Base-by-base conservation (phyloP, 2,797 vertebrate genomes). In the Enteromius mattozi region DNA sequence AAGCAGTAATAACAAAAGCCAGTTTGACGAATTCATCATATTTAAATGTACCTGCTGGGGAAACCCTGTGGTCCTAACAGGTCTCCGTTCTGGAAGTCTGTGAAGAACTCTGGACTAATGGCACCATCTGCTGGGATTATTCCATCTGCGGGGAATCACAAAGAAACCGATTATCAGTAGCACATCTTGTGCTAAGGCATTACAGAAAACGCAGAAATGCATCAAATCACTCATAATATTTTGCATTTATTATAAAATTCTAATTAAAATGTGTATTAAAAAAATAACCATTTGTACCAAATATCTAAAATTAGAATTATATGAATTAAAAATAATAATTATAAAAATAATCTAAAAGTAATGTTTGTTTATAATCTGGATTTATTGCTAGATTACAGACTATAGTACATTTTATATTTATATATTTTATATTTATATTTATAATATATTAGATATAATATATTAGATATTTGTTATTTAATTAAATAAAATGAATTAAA, bases 61-160 rank as follows among this genome's bases (percentile, higher is more conserved):
- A 94, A 96, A 75, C 93, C 89, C 89, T 94, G 95, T 74, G 89
- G 94, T 33, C 94, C 91, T n/a, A 94, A 89, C 13, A 95, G 87
- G 77, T 97, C 97, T 92, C 95, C 95, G n/a, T 96, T 97, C 86
- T 96, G 96, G 87, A 95, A 96, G 88, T 97, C 96, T 56, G 86
- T 89, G 75, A 95, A 97, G 93, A 97, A 96, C 81, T 97, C 96
- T 0, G 96, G 96, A 90, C 96, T 97, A 90, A 96, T 91, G 0
- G 92, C 90, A 40, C 95, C 95, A 83, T 98, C 97, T 0, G 95
- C 93, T 74, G 94, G 92, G 75, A 96, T 92, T 80, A 97, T 89
- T 72, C 96, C 96, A 86, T 98, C 97, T 98, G 86, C 1, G 42
- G 87, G 63, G 47, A 27, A 82, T 59, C 35, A 77, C 0, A 68